phyloP scores from a whole-genome alignment of 2,113 vertebrate genomes.

The Dendrocopos noguchii region DNA sequence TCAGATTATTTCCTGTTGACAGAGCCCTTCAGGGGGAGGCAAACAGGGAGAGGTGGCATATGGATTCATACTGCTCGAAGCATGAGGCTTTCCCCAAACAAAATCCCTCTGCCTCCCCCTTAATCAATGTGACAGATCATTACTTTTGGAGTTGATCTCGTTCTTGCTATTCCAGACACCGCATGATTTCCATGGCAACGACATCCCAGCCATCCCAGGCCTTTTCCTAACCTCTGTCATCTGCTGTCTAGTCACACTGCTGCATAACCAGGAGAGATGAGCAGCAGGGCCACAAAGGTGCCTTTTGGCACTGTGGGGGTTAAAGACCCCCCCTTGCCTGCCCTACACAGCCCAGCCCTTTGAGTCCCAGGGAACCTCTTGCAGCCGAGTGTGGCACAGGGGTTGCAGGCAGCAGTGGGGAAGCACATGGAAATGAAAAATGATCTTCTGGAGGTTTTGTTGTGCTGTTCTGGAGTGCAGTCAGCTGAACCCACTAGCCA shows the following conservation, averaged over 20 bases:
- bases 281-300: neutral
- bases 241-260: neutral
- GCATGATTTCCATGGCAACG: constrained; percentile 62
- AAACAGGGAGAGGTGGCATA: neutral
- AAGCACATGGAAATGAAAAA: neutral
- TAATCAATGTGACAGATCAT: constrained; percentile 59
- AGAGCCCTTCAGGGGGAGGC: constrained; percentile 6
- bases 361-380: neutral
- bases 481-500: neutral
- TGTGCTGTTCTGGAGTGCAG: neutral
- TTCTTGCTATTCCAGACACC: constrained; percentile 35
- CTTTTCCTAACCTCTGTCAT: constrained; percentile 50
- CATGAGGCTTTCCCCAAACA: constrained; percentile 14
- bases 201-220: constrained; percentile 36
- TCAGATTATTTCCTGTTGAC: constrained; percentile 30
- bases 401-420: neutral
- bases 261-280: neutral
- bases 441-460: neutral
- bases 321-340: neutral
- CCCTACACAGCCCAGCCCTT: neutral
- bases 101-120: constrained; percentile 9
- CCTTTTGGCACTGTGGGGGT: neutral
- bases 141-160: constrained; percentile 35
- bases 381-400: accelerated
- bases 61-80: constrained; percentile 2